These are phyloP conservation scores for Grammomys surdaster DNA, from an alignment of 2,113 vertebrate genomes.

Conservation along the genomic window DNA sequence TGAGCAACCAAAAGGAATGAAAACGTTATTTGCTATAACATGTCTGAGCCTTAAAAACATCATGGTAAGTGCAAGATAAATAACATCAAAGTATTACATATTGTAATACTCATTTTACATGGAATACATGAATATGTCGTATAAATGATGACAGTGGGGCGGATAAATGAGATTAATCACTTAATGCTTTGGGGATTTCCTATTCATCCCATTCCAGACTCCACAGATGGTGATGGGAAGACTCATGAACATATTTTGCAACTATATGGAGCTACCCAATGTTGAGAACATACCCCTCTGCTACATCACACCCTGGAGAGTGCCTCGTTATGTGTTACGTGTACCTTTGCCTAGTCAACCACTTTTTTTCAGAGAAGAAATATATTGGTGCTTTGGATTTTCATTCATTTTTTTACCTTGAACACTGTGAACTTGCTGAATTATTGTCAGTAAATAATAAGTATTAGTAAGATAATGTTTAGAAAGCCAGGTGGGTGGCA, in stretches of 20 bases:
- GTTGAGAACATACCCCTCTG: not conserved
- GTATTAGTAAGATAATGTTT: not conserved
- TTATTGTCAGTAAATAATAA: not conserved
- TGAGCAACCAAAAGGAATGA: not conserved
- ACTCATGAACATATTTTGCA: not conserved
- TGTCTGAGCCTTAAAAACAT: not conserved
- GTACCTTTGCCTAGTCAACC: not conserved
- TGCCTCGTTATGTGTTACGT: not conserved
- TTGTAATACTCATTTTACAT: not conserved
- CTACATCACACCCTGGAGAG: not conserved
- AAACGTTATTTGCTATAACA: not conserved
- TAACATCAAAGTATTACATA: not conserved
- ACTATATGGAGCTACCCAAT: not conserved
- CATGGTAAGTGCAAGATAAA: not conserved
- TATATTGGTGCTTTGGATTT: not conserved
- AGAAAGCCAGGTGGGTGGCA: too few relatives aligned
- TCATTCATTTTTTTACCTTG: constrained; percentile 12
- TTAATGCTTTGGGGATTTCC: not conserved
- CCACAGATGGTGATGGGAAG: too few relatives aligned
- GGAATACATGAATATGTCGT: too few relatives aligned
- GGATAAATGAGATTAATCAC: not conserved
- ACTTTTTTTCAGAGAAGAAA: not conserved
- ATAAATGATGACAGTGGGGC: not conserved
- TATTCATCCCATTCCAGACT: not conserved
- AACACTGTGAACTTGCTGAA: not conserved